Conservation (phyloP, 2,888 invertebrate genomes). For the Parascotia fuliginaria region DNA sequence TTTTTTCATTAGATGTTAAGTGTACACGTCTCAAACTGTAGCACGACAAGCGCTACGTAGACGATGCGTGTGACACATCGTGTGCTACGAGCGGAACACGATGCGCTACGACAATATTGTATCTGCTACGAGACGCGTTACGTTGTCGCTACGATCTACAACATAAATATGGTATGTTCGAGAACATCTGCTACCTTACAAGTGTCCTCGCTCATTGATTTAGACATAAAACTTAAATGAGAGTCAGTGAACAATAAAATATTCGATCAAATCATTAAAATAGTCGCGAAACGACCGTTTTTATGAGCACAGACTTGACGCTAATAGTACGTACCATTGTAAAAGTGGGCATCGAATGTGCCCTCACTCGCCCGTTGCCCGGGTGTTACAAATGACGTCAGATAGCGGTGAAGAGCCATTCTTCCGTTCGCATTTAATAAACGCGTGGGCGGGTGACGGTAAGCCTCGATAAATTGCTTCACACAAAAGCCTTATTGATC, state of each 20-base stretch:
- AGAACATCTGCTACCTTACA: too few relatives aligned
- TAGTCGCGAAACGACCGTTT: not conserved
- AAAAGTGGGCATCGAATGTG: not conserved
- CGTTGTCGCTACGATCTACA: not conserved
- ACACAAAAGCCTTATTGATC: slow-evolving; percentile 2
- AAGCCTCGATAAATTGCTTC: not conserved
- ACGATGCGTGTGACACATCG: not conserved
- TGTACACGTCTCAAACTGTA: not conserved
- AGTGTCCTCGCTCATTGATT: too few relatives aligned
- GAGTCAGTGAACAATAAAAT: not conserved
- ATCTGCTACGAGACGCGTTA: not conserved
- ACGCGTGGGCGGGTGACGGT: not conserved
- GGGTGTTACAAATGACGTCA: not conserved
- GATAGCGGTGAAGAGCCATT: slow-evolving; percentile 1
- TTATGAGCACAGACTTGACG: not conserved
- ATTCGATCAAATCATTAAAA: not conserved
- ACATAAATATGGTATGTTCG: too few relatives aligned
- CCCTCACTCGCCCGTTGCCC: not conserved
- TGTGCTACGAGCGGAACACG: not conserved
- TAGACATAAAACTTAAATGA: not conserved
- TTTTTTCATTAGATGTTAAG: not conserved
- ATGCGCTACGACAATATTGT: not conserved
- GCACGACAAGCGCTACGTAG: not conserved
- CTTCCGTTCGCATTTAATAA: slow-evolving; percentile 1
- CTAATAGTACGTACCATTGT: not conserved